Evolutionary conservation across 2,888 invertebrate species (phyloP).

Genomic region (Phyto melanocephala): DNA sequence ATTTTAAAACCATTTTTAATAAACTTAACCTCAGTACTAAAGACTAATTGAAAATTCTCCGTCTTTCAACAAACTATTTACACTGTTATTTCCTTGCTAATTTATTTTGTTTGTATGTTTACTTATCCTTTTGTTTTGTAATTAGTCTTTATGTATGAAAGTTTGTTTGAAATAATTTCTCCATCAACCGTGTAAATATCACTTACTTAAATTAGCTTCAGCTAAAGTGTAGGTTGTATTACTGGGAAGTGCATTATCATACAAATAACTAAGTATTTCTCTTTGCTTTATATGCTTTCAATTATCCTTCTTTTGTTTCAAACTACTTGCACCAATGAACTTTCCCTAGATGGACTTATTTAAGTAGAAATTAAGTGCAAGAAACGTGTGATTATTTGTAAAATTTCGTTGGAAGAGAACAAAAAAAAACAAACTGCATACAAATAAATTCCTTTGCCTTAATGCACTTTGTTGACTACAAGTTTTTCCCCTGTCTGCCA

Average conservation of each 20-base stretch:
- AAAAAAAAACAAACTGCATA: neutral
- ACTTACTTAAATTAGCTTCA: constrained; percentile 38
- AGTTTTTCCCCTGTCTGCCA: neutral
- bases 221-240: neutral
- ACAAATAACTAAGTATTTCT: neutral
- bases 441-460: neutral
- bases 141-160: neutral
- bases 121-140: neutral
- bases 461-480: neutral
- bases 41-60: too few species aligned
- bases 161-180: neutral
- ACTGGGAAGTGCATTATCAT: neutral
- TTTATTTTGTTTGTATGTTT: neutral
- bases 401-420: neutral
- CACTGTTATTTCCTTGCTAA: too few species aligned
- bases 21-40: too few species aligned
- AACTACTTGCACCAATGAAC: neutral
- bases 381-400: neutral
- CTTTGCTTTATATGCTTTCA: neutral
- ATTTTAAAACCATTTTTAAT: too few species aligned
- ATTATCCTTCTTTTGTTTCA: neutral
- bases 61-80: too few species aligned
- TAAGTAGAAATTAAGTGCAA: constrained; percentile 29
- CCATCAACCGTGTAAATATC: constrained; percentile 35
- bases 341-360: constrained; percentile 17